Conservation (phyloP, 2,888 invertebrate species). For the Mechanitis messenoides region DNA sequence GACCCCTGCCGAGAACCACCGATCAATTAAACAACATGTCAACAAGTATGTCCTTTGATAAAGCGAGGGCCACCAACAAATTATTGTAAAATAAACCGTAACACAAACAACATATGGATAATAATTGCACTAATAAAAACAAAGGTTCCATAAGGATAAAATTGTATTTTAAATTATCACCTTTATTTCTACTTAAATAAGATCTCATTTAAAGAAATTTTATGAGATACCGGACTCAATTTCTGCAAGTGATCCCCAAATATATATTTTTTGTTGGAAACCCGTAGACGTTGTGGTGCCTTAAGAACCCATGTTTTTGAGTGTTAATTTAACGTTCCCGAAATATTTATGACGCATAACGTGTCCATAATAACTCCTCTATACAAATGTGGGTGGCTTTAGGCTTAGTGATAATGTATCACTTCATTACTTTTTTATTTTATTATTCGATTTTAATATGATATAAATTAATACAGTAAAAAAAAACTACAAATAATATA, state of each 20-base stretch:
- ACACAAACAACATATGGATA: slow-evolving; percentile 52
- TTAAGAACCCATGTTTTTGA: slow-evolving; percentile 72
- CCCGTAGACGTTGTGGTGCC: slow-evolving; percentile 74
- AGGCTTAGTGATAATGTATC: slow-evolving; percentile 63
- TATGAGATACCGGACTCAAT: slow-evolving; percentile 48
- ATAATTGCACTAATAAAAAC: slow-evolving; percentile 45
- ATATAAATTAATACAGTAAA: neutral
- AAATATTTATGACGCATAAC: slow-evolving; percentile 77
- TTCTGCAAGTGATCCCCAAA: slow-evolving; percentile 68
- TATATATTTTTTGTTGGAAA: slow-evolving; percentile 60
- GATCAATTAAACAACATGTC: slow-evolving; percentile 77
- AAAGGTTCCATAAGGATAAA: slow-evolving; percentile 30
- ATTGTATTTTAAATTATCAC: slow-evolving; percentile 11
- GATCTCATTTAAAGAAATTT: slow-evolving; percentile 26
- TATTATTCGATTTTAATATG: slow-evolving; percentile 1
- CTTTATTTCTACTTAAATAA: slow-evolving; percentile 8
- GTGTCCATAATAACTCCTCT: slow-evolving; percentile 67
- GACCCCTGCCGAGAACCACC: slow-evolving; percentile 72
- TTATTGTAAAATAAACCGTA: slow-evolving; percentile 59
- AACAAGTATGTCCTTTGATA: slow-evolving; percentile 75
- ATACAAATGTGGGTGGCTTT: slow-evolving; percentile 74
- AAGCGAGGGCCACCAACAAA: slow-evolving; percentile 46
- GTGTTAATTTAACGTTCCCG: slow-evolving; percentile 76
- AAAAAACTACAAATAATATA: no score
- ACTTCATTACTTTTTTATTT: slow-evolving; percentile 55